Evolutionary conservation across 2,888 invertebrate species (phyloP), one percentile per base, ranked within the genome.

Genomic region (Blera fallax): DNA sequence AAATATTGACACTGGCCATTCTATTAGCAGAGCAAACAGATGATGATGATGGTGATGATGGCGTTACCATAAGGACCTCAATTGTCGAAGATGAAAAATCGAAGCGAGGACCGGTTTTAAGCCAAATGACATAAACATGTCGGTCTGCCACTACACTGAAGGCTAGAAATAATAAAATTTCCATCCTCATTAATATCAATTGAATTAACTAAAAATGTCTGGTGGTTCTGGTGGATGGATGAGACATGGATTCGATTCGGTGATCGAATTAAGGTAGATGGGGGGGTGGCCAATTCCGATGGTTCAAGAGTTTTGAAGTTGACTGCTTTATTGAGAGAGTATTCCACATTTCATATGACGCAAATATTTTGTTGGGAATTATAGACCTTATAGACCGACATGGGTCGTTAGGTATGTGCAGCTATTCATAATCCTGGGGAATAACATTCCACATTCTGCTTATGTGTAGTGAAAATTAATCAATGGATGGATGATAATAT

Each of bases 1-100:
- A 79, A 84, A 80, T 80, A 80, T 84, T 80, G 80, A 70, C 58
- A 80, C 27, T 84, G 83, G 69, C 62, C 50, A 40, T 69, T 60
- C 58, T 67, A 77, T 60, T 67, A 67, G 67, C 56, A 29, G 24
- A 16, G 65, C 29, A 72, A 79, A 48, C 62, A 73, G 69, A 50
- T 37, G 32, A 81, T 70, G 79, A 37, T 45, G 54, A 18, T 21
- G 62, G 29, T 70, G 50, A 67, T 62, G 54, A 79, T 69, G 62
- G 83, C 76, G n/a, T 34, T 8, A 43, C 27, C 37, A 76, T 21
- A 29, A 21, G 8, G 60, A 34, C 24, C 48, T 10, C 29, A 34
- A 24, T 43, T 67, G 62, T 62, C 54, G 24, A 65, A 54, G 34
- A 65, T 34, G 74, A 45, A 34, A 43, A 16, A 24, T 52, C 40